Evolutionary conservation across 2,888 invertebrate species (phyloP), one percentile per base, ranked within the genome.

Genomic region (Cephus rjabovi): DNA sequence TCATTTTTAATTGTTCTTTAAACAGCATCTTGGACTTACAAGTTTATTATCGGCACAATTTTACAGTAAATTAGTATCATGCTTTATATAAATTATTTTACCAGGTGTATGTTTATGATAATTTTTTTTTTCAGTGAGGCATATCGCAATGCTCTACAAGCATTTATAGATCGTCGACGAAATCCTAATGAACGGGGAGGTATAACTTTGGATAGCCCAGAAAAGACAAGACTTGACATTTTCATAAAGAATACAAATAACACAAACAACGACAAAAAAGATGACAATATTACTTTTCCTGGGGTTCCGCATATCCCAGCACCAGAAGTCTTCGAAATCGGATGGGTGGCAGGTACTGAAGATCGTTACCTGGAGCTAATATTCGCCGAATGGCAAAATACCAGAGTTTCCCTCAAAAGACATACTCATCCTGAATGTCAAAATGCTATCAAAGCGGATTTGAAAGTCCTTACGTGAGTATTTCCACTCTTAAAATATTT

Each of bases 301-400:
- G 87, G 87, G 1, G 81, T 89, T 4, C 90, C 90, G 11, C 83
- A 85, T 12, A 76, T 88, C 33, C 77, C 74, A 12, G 82, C 87
- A 1, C 83, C 87, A 1, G 89, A 90, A n/a, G 83, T 90, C 69
- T 87, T 88, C 70, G 89, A 90, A 75, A 87, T 90, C 37, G 88
- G 87, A n/a, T 88, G 84, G 83, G 82, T 90, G 33, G 84, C 89
- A 3, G 89, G 89, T 0, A 90, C 90, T 1, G 89, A 90, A 75
- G 88, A 89, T 82, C 86, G 87, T 34, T 88, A 87, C 74, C 81
- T 90, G 69, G 89, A 89, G 56, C 74, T 89, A 15, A 84, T 89
- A 35, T 89, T 84, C 75, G 89, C 89, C 11, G 89, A 90, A 74
- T 90, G 89, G 89, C 87, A 89, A 75, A 88, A 85, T 74, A 89